Evolutionary conservation across 1,140 invertebrate species (phyloP).

Genomic region (Melitaea cinxia): DNA sequence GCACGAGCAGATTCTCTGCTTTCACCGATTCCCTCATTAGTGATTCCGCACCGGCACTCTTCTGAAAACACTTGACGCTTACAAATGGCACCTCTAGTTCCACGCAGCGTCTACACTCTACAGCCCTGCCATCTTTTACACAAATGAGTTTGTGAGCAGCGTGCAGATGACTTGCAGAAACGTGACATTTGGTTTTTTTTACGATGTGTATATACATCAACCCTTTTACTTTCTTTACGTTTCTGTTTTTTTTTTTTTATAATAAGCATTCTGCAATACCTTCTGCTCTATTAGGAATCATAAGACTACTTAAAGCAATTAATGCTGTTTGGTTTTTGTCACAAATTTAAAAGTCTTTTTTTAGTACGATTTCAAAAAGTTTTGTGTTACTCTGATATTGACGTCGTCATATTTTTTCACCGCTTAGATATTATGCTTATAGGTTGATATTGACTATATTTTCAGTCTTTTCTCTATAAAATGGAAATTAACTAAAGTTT

Average conservation of each 20-base stretch:
- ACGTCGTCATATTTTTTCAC: no score
- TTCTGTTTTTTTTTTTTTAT: neutral
- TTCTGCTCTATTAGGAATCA: no score
- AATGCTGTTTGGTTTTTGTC: no score
- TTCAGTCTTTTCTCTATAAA: no score
- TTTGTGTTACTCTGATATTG: no score
- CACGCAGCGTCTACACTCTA: slow-evolving; percentile 31
- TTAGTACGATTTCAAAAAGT: no score
- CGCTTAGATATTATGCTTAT: no score
- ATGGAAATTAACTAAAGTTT: no score
- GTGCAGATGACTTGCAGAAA: slow-evolving; percentile 34
- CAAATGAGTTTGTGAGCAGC: slow-evolving; percentile 49
- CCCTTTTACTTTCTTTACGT: slow-evolving; percentile 2
- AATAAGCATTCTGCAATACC: no score
- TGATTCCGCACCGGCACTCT: slow-evolving; percentile 60
- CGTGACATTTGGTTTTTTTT: slow-evolving; percentile 22
- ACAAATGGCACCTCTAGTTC: slow-evolving; percentile 60
- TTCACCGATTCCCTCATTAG: slow-evolving; percentile 70
- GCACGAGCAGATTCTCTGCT: slow-evolving; percentile 40
- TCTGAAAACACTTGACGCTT: slow-evolving; percentile 67
- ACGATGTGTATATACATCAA: slow-evolving; percentile 12
- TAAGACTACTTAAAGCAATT: no score
- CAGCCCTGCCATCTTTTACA: slow-evolving; percentile 21
- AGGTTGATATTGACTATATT: no score
- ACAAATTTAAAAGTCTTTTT: no score